A percentile compares a stretch with the other conserved stretches of the same genome.
Evolutionary conservation across 2,113 vertebrate species (phyloP).

Genomic region (Perca schrenkii): DNA sequence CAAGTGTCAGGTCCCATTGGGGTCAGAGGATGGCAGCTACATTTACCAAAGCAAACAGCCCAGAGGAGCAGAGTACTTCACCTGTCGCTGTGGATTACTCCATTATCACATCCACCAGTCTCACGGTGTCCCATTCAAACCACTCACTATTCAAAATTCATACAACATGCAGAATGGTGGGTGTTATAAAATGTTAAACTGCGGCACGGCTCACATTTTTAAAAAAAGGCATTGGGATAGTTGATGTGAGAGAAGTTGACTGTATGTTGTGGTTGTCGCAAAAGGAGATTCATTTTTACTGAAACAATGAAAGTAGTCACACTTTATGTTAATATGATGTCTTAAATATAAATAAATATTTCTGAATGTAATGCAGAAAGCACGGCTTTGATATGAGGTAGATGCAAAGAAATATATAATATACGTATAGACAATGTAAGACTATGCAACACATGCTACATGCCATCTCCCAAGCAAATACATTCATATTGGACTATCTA

Average conservation of each 20-base stretch:
- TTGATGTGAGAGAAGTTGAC: slow-evolving; percentile 6
- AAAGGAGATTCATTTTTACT: background rate
- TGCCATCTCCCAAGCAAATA: background rate
- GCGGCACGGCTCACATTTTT: slow-evolving; percentile 12
- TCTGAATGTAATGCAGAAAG: background rate
- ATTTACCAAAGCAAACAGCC: slow-evolving; percentile 80
- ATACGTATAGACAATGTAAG: background rate
- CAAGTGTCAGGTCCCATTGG: slow-evolving; percentile 81
- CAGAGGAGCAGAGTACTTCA: slow-evolving; percentile 76
- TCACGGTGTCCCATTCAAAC: slow-evolving; percentile 51
- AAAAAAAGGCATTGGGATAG: background rate
- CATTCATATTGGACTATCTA: background rate
- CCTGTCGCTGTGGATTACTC: slow-evolving; percentile 76
- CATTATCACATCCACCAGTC: slow-evolving; percentile 71
- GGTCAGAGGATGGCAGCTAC: slow-evolving; percentile 73
- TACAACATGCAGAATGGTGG: slow-evolving; percentile 46
- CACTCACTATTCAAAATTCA: slow-evolving; percentile 73
- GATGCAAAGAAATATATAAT: background rate
- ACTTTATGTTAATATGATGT: background rate
- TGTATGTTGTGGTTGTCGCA: background rate
- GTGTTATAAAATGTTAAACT: slow-evolving; percentile 62
- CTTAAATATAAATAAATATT: too few relatives aligned
- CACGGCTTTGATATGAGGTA: background rate
- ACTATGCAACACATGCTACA: background rate
- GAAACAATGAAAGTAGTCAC: background rate